A percentile compares a stretch with the other conserved stretches of the same genome.
Conservation (phyloP, 2,113 vertebrate species). For the Dryoscopus gambensis region DNA sequence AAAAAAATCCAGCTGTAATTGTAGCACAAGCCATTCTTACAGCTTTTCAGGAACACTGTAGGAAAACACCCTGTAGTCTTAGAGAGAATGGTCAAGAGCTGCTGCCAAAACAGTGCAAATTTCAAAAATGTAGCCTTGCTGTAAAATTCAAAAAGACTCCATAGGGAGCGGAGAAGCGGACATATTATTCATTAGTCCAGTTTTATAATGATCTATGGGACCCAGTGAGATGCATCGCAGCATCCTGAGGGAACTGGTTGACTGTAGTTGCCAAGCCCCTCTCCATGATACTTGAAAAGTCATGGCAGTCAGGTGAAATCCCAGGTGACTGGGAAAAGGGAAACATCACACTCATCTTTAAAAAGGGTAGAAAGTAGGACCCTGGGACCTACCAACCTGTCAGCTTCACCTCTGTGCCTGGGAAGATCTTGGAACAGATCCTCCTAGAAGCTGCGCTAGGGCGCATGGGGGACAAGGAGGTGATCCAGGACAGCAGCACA, state of each 20-base stretch:
- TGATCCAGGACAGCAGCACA: neutral
- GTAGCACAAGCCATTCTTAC: neutral
- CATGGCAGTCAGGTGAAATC: neutral
- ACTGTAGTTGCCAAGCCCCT: neutral
- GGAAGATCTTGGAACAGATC: neutral
- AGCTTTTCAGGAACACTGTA: neutral
- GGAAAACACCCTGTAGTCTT: neutral
- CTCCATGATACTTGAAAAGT: neutral
- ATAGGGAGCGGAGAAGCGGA: neutral
- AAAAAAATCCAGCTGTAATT: neutral
- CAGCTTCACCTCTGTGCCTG: neutral
- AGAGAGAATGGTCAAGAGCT: neutral
- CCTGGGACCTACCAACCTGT: rapidly evolving
- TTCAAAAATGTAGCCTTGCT: neutral
- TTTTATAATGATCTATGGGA: neutral
- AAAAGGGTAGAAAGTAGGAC: neutral
- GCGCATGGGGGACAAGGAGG: rapidly evolving
- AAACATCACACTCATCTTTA: neutral
- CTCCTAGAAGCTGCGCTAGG: neutral
- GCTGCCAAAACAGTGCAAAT: neutral
- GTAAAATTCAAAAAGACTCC: neutral
- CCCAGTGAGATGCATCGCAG: neutral
- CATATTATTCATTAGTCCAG: neutral
- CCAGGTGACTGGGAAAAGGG: neutral
- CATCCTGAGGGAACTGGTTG: neutral